Base-by-base conservation (phyloP, 2,888 invertebrate species). In the Trachelus stipa region DNA sequence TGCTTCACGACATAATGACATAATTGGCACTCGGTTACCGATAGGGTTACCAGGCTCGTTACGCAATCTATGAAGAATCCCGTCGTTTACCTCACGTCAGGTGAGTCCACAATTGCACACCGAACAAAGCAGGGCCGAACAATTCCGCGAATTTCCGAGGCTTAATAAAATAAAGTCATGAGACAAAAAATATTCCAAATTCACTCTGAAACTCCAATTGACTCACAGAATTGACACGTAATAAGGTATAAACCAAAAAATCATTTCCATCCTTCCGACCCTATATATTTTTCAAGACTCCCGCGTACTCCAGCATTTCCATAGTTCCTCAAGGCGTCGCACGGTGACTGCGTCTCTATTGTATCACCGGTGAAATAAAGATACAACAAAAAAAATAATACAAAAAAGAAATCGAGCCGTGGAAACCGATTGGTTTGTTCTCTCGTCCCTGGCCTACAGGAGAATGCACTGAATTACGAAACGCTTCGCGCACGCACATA, bases 401-500 rank as follows among this genome's bases (percentile, higher is more conserved):
- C 9, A 56, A 56, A 23, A 23, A 23, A 56, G 56, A 56, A 23
- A 56, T 9, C 56, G 56, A 23, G 23, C 56, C 23, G 56, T 23
- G 56, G 9, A 56, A 56, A 56, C 56, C 56, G 56, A 56, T 56
- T 56, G 56, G 56, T 23, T 56, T 56, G 56, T 56, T 23, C 56
- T 56, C 56, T 23, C 56, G 56, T 78, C 81, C 81, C 81, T 82
- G 82, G 76, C 76, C 33, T 31, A 79, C 79, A 81, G 83, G 83
- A 81, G 80, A 83, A 83, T 80, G 83, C 81, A 81, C 82, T 80
- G 81, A 77, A 77, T 81, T 80, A 78, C 81, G 80, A 81, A 81
- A 82, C 82, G 81, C 79, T 56, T 56, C 15, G 23, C 6, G 56
- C 56, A 56, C 56, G 56, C 56, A 56, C 56, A 23, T 56, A 56